Evolutionary conservation across 1,140 invertebrate species (phyloP).

Genomic region (Sitodiplosis mosellana): DNA sequence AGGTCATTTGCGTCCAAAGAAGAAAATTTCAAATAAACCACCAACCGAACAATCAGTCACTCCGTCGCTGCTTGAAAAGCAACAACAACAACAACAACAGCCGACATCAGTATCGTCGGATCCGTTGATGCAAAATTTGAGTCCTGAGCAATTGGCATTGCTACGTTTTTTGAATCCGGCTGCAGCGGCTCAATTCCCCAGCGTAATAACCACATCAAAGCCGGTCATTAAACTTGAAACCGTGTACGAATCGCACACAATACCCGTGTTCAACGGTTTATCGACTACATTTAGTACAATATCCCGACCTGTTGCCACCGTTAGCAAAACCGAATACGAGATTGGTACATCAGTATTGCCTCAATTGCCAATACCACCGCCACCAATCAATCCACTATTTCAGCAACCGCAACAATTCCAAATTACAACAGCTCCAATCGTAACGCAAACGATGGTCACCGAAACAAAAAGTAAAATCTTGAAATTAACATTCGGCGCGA

Average conservation of each 20-base stretch:
- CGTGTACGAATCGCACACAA: constrained; percentile 59
- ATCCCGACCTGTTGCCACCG: constrained; percentile 50
- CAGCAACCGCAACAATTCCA: constrained; percentile 46
- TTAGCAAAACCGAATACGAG: constrained; percentile 57
- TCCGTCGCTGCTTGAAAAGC: constrained; percentile 6
- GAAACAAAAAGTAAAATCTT: constrained; percentile 63
- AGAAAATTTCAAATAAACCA: constrained; percentile 30
- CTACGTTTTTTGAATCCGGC: constrained; percentile 50
- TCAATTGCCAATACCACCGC: constrained; percentile 25
- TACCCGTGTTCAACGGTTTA: constrained; percentile 53
- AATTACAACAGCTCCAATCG: constrained; percentile 60
- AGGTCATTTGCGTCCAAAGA: constrained; percentile 34
- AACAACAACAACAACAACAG: constrained; percentile 5
- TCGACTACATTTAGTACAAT: constrained; percentile 57
- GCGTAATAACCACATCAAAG: constrained; percentile 55
- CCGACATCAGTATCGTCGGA: constrained; percentile 3
- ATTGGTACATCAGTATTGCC: constrained; percentile 50
- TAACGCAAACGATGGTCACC: constrained; percentile 60
- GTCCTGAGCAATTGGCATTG: constrained; percentile 50
- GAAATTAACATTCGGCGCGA: constrained; percentile 73
- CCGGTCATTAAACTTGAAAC: constrained; percentile 58
- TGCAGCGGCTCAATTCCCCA: constrained; percentile 35
- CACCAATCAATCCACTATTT: constrained; percentile 30
- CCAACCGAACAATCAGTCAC: constrained; percentile 25
- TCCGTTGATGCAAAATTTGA: constrained; percentile 30